Conservation (phyloP, 2,113 vertebrate species). For the Pseudopipra pipra region DNA sequence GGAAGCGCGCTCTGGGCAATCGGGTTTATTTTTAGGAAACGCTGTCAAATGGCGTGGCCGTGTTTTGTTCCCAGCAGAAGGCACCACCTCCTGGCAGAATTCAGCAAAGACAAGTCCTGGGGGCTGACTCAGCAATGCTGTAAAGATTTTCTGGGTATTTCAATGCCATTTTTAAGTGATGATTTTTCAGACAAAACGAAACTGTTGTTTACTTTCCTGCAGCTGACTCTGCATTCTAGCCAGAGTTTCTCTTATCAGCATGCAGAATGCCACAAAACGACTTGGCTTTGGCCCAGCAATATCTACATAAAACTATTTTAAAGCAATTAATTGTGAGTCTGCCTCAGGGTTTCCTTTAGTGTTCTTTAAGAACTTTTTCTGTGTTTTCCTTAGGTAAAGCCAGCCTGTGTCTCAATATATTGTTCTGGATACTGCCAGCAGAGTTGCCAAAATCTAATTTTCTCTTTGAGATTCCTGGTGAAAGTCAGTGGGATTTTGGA, state of each 20-base stretch:
- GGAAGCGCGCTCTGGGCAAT: fast-evolving
- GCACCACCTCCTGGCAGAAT: neutral
- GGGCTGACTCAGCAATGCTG: neutral
- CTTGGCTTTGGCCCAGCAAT: neutral
- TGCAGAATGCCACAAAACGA: neutral
- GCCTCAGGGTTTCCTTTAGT: neutral
- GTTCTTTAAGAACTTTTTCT: neutral
- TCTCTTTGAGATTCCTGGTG: neutral
- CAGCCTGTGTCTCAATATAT: neutral
- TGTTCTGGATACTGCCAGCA: neutral
- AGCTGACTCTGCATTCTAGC: neutral
- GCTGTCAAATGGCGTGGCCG: fast-evolving
- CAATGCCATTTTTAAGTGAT: neutral
- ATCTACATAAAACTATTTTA: neutral
- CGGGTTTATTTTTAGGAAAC: neutral
- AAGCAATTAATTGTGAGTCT: neutral
- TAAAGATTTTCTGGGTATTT: neutral
- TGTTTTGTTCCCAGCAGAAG: neutral
- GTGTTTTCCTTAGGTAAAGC: neutral
- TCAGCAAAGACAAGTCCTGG: fast-evolving
- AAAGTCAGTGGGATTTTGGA: neutral
- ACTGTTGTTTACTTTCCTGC: neutral
- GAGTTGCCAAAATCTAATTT: neutral
- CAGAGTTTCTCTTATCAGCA: neutral
- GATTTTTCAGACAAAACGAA: neutral